phyloP scores from a whole-genome alignment of 2,888 invertebrate species.

The Eupithecia inturbata region DNA sequence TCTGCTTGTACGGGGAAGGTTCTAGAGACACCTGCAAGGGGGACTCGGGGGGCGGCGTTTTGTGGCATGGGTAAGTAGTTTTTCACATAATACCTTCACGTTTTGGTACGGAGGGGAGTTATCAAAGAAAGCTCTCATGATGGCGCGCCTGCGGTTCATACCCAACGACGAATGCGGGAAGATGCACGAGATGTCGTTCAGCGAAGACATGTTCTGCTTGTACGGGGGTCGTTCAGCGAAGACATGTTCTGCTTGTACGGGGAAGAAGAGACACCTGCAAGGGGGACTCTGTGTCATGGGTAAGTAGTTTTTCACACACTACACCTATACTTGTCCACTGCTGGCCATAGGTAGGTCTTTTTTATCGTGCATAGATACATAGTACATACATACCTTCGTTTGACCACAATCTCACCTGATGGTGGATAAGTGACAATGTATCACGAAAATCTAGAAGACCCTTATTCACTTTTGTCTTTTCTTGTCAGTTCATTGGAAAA shows the following conservation, averaged over 20 bases:
- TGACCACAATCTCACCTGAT: no score
- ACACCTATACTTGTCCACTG: background rate
- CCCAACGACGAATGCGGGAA: slow-evolving; percentile 51
- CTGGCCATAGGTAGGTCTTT: background rate
- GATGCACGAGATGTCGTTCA: slow-evolving; percentile 52
- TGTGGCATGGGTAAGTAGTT: slow-evolving; percentile 65
- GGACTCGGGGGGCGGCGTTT: slow-evolving; percentile 71
- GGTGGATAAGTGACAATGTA: no score
- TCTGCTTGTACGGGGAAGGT: slow-evolving; percentile 70
- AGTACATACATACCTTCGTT: no score
- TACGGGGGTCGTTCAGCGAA: slow-evolving; percentile 62
- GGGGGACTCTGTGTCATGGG: slow-evolving; percentile 74
- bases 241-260: slow-evolving; percentile 77
- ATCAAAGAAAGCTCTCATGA: slow-evolving; percentile 60
- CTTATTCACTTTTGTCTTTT: no score
- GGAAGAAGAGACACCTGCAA: slow-evolving; percentile 65
- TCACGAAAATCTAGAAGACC: no score
- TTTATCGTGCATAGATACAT: no score
- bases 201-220: slow-evolving; percentile 71
- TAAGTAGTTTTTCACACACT: slow-evolving; percentile 42
- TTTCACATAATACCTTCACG: background rate
- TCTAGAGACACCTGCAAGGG: slow-evolving; percentile 67
- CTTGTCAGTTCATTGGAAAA: no score
- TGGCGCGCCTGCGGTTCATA: slow-evolving; percentile 56
- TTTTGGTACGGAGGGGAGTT: slow-evolving; percentile 62